phyloP scores from a whole-genome alignment of 2,113 vertebrate genomes.

The Cinclus mexicanus region DNA sequence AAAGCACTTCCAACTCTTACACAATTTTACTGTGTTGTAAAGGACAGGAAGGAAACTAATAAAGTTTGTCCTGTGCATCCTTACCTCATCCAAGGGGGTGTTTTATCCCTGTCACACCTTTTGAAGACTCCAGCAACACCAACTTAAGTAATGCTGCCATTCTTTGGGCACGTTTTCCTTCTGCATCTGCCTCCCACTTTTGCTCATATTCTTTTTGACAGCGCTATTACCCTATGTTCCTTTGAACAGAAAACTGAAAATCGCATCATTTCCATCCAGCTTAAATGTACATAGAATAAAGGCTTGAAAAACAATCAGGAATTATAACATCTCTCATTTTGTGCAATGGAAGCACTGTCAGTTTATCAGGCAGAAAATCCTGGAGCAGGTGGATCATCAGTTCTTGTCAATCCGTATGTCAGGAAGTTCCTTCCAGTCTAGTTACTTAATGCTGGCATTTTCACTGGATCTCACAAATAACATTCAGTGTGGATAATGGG shows the following conservation, averaged over 20 bases:
- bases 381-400: background rate
- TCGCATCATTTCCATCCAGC: background rate
- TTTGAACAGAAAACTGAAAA: background rate
- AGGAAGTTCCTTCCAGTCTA: background rate
- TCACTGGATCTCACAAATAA: background rate
- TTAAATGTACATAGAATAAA: background rate
- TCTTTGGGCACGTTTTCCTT: fast-evolving
- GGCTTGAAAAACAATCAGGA: background rate
- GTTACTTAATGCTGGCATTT: background rate
- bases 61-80: background rate
- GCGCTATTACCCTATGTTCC: background rate
- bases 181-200: background rate
- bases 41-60: background rate
- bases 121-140: background rate
- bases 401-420: background rate
- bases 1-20: background rate
- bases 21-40: background rate
- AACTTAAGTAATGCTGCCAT: background rate
- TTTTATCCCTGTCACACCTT: background rate
- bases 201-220: background rate
- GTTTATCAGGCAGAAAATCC: background rate
- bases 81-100: background rate
- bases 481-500: background rate
- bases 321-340: background rate
- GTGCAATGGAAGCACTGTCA: background rate